Percentiles rank a stretch among this genome's conserved stretches.
phyloP scores from a whole-genome alignment of 2,113 vertebrate species.

The Passerina amoena region DNA sequence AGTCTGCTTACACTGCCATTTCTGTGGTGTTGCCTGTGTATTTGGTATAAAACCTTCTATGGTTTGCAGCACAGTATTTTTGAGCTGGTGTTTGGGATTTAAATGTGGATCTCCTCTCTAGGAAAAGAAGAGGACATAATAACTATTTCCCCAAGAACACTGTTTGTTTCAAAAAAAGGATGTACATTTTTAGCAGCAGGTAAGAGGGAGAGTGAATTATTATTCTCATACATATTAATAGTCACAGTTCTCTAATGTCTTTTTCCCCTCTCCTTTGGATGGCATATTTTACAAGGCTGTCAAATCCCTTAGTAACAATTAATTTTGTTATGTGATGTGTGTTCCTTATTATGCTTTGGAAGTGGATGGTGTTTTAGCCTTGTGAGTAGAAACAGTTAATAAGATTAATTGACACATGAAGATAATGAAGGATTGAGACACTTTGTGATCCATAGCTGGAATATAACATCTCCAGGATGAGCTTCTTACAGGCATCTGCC shows the following conservation, averaged over 20 bases:
- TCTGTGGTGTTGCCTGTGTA: not conserved
- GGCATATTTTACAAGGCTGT: not conserved
- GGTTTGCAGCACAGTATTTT: not conserved
- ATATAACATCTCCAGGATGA: not conserved
- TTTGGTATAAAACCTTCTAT: not conserved
- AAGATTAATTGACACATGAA: not conserved
- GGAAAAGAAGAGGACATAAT: constrained; percentile 78
- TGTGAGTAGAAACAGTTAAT: not conserved
- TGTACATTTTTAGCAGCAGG: constrained; percentile 89
- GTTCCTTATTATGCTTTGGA: not conserved
- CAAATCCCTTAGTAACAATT: not conserved
- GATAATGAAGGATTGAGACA: not conserved
- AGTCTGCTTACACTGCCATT: not conserved
- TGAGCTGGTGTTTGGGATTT: not conserved
- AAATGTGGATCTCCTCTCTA: constrained; percentile 17
- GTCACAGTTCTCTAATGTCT: not conserved
- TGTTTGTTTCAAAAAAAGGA: constrained; percentile 82
- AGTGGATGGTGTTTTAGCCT: not conserved
- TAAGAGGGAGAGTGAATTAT: constrained; percentile 28
- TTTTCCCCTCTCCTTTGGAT: not conserved
- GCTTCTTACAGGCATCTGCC: not conserved
- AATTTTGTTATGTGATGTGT: not conserved
- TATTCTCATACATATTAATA: not conserved
- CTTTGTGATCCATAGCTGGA: not conserved
- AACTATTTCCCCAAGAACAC: constrained; percentile 82